A percentile compares a stretch with the other conserved stretches of the same genome.
These are phyloP conservation scores for Actinia equina DNA, from an alignment of 64 coral and sea anemone species.

Conservation along the genomic window DNA sequence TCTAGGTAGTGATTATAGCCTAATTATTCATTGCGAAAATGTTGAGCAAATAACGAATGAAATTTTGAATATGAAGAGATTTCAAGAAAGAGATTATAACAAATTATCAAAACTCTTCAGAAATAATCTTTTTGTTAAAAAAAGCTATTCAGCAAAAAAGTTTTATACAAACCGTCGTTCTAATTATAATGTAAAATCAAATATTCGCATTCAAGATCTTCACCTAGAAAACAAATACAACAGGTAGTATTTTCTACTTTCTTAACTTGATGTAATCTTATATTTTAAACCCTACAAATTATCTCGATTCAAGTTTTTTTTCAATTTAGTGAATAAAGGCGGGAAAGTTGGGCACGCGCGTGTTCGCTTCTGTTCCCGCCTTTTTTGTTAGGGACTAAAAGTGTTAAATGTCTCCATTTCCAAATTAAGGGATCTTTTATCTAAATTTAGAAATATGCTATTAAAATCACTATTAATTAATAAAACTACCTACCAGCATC, in stretches of 20 bases:
- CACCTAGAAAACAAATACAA: no score
- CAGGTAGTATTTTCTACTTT: not conserved
- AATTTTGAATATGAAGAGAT: no score
- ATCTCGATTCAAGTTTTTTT: not conserved
- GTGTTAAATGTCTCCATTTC: not conserved
- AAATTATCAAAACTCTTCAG: no score
- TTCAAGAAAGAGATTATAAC: no score
- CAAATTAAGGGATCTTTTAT: not conserved
- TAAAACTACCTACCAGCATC: not conserved
- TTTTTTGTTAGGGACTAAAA: not conserved
- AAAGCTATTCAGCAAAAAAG: no score
- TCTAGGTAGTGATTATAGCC: no score
- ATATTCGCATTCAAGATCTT: no score
- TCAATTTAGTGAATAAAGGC: not conserved
- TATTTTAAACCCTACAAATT: not conserved
- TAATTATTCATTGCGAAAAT: no score
- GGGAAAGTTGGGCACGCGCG: not conserved
- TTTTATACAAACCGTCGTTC: no score
- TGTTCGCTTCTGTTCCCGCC: not conserved
- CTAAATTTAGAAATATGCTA: not conserved
- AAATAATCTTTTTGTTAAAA: no score
- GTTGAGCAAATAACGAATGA: no score
- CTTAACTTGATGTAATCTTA: not conserved
- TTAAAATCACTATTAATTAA: not conserved
- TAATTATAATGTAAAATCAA: no score